Evolutionary conservation across 2,113 vertebrate genomes (phyloP), one percentile per base, ranked within the genome.

Genomic region (Rattus norvegicus): DNA sequence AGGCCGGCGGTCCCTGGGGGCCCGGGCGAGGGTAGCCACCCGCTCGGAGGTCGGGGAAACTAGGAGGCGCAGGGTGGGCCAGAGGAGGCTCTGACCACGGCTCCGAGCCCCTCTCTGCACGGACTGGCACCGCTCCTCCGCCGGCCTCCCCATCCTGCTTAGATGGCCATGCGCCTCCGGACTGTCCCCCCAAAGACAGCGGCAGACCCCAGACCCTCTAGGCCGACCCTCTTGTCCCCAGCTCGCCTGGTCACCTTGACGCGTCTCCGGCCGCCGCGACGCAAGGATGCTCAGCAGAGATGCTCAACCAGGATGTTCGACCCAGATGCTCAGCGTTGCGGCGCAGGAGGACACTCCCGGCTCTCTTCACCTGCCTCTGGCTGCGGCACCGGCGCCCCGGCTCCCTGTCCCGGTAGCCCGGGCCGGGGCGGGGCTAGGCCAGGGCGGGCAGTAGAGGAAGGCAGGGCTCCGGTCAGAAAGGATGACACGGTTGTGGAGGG

Each of bases 211-310:
- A 67, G 59, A 10, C 84, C 69, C 89, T 65, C 59, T 28, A 24
- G n/a, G 12, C 56, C 63, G 47, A 33, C 52, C 6, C 59, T 67
- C 54, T 14, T 9, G 65, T 49, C 79, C 79, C 77, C 91, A 1
- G 43, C 65, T 9, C 39, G 83, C 93, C 85, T 70, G 84, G 94
- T 97, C 98, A 97, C 98, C 97, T 98, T 97, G 97, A 97, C 80
- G 90, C 69, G 88, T 90, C 89, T 95, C 92, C 47, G 87, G 63
- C 90, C 20, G 22, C 54, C 49, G 87, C 30, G 24, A 52, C 36
- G 87, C 69, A 39, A 52, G 20, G 67, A 88, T 88, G 85, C 85
- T 70, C 84, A 65, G 87, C 91, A 28, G 43, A 61, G 96, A 84
- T 63, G 96, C 95, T 85, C 9, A 19, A 65, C n/a, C 28, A 43